phyloP scores from a whole-genome alignment of 2,888 invertebrate genomes.

The Andrena camellia region DNA sequence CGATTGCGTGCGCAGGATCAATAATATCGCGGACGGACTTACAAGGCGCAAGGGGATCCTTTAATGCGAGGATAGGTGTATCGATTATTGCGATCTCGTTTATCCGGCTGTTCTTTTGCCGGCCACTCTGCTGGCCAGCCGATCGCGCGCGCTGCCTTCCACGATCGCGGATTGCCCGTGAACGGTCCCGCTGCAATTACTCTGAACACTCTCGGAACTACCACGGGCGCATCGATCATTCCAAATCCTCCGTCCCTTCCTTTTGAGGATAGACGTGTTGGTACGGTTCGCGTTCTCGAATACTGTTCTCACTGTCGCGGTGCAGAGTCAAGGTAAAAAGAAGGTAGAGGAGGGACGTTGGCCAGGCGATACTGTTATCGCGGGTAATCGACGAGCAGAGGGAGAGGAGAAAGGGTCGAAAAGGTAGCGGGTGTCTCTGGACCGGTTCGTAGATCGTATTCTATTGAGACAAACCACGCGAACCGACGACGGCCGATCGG shows the following conservation, averaged over 20 bases:
- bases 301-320: slow-evolving; percentile 22
- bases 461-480: slow-evolving; percentile 59
- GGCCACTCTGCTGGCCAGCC: slow-evolving; percentile 4
- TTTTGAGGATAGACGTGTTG: slow-evolving; percentile 6
- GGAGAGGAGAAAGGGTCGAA: not conserved
- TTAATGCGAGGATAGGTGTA: slow-evolving; percentile 80
- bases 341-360: not conserved
- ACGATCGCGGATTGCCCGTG: slow-evolving; percentile 60
- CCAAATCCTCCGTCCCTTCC: slow-evolving; percentile 8
- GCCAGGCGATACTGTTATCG: not conserved
- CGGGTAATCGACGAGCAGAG: not conserved
- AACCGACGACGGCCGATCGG: slow-evolving; percentile 37
- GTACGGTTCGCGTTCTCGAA: not conserved
- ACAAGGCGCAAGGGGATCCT: slow-evolving; percentile 74
- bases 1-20: slow-evolving; percentile 79
- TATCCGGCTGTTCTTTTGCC: slow-evolving; percentile 64
- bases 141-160: slow-evolving; percentile 50
- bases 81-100: slow-evolving; percentile 77
- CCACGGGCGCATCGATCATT: slow-evolving; percentile 35
- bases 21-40: slow-evolving; percentile 77
- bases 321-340: not conserved
- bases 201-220: slow-evolving; percentile 40
- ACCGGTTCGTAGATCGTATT: slow-evolving; percentile 52
- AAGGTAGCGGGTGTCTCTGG: slow-evolving; percentile 45
- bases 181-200: slow-evolving; percentile 49